These are phyloP conservation scores for Grammomys surdaster DNA, from an alignment of 2,113 vertebrate genomes.

Conservation along the genomic window DNA sequence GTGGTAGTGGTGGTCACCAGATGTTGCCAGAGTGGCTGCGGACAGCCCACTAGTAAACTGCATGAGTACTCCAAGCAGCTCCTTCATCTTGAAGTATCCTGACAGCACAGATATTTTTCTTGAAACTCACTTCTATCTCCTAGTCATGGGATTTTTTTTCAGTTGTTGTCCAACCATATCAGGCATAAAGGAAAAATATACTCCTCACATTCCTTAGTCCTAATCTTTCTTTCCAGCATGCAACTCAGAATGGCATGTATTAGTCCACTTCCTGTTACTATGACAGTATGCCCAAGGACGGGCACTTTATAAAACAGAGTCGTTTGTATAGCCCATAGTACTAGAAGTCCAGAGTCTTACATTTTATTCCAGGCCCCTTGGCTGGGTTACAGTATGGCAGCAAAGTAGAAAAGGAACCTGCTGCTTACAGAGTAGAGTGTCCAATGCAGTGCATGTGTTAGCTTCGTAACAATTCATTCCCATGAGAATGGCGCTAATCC, in stretches of 20 bases:
- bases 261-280: not conserved
- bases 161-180: constrained; percentile 4
- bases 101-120: not conserved
- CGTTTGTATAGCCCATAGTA: not conserved
- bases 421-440: not conserved
- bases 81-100: not conserved
- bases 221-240: not conserved
- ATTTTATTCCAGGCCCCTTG: not conserved
- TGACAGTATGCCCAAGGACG: not conserved
- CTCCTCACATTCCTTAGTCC: constrained; percentile 2
- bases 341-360: not conserved
- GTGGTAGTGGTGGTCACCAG: not conserved
- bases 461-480: not conserved
- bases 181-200: not conserved
- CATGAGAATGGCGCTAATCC: not conserved
- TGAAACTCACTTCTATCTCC: not conserved
- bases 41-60: not conserved
- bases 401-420: not conserved
- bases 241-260: not conserved
- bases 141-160: not conserved
- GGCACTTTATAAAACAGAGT: not conserved
- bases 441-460: not conserved
- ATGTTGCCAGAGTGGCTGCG: not conserved
- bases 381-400: not conserved
- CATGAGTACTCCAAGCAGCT: not conserved